Percentiles rank a stretch among this genome's conserved stretches.
These are phyloP conservation scores for Oligia latruncula DNA, from an alignment of 2,888 invertebrate species.

Conservation along the genomic window DNA sequence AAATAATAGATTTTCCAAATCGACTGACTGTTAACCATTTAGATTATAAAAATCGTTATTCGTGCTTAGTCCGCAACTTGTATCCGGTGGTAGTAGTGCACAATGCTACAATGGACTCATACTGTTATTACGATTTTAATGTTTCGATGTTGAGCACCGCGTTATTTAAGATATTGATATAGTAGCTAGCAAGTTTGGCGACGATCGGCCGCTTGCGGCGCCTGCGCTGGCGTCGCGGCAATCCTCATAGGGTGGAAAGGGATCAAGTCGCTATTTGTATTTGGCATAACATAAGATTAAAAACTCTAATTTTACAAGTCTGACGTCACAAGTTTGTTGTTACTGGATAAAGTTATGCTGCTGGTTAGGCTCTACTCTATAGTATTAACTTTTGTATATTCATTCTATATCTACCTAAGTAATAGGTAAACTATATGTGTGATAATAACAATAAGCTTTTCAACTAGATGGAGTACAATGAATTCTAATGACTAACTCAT, in stretches of 20 bases:
- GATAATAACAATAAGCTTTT: slow-evolving; percentile 90
- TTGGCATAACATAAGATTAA: slow-evolving; percentile 65
- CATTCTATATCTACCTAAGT: slow-evolving; percentile 81
- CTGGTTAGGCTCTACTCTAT: slow-evolving; percentile 68
- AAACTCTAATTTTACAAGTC: slow-evolving; percentile 76
- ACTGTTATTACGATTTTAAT: slow-evolving; percentile 65
- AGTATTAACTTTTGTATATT: slow-evolving; percentile 86
- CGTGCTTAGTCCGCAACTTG: slow-evolving; percentile 64
- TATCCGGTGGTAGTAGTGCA: slow-evolving; percentile 58
- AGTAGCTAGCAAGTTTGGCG: slow-evolving; percentile 50
- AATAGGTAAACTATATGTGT: slow-evolving; percentile 85
- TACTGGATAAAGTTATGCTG: slow-evolving; percentile 66
- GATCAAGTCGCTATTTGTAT: slow-evolving; percentile 72
- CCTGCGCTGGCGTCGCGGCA: slow-evolving; percentile 60
- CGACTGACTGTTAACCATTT: slow-evolving; percentile 70
- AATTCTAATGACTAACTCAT: slow-evolving; percentile 83
- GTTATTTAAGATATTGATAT: slow-evolving; percentile 45
- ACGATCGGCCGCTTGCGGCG: slow-evolving; percentile 59
- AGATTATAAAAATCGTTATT: slow-evolving; percentile 63
- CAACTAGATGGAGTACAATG: slow-evolving; percentile 88
- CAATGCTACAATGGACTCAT: slow-evolving; percentile 53
- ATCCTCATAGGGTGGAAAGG: slow-evolving; percentile 66
- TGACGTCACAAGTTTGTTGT: slow-evolving; percentile 74
- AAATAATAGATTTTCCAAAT: slow-evolving; percentile 65
- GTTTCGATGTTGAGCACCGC: slow-evolving; percentile 74